These are phyloP conservation scores for Microctenopoma steveboyesi DNA, from an alignment of 2,797 vertebrate genomes.

Conservation along the genomic window DNA sequence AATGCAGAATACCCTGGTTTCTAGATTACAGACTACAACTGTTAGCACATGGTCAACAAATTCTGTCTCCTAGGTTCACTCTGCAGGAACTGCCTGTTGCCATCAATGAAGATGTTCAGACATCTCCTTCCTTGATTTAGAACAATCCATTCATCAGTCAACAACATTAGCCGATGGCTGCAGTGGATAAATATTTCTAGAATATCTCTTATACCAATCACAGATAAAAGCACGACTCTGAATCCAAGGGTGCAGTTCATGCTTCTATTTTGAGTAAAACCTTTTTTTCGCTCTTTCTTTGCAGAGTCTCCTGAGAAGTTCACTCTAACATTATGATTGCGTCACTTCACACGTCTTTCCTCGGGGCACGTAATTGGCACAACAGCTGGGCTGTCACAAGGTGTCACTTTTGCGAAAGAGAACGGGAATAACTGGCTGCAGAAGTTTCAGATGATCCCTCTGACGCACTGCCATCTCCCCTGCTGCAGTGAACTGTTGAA, in stretches of 20 bases:
- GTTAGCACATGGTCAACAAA: constrained; percentile 45
- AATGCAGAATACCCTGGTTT: constrained; percentile 37
- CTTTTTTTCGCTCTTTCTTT: constrained; percentile 7
- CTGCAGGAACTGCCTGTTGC: constrained; percentile 26
- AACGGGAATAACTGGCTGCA: constrained; percentile 45
- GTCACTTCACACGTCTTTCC: constrained; percentile 61
- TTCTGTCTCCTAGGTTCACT: constrained; percentile 49
- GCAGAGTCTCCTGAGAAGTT: constrained; percentile 27
- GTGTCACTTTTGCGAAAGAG: constrained; percentile 51
- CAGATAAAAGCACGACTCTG: constrained; percentile 35
- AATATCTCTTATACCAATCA: constrained; percentile 24
- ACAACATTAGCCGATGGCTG: constrained; percentile 42
- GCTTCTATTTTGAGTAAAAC: constrained; percentile 22
- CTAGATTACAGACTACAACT: constrained; percentile 28
- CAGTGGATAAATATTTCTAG: constrained; percentile 23
- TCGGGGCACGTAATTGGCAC: constrained; percentile 47
- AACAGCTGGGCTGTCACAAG: constrained; percentile 73
- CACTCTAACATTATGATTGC: constrained; percentile 54
- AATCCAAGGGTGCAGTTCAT: constrained; percentile 25
- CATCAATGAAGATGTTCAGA: constrained; percentile 38
- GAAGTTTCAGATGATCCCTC: constrained; percentile 51
- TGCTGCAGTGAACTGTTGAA: constrained; percentile 61
- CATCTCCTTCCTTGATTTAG: constrained; percentile 40
- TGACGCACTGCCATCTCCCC: constrained; percentile 43
- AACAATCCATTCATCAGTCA: constrained; percentile 38